Evolutionary conservation across 2,888 invertebrate genomes (phyloP).

Genomic region (Campoplex capitator): DNA sequence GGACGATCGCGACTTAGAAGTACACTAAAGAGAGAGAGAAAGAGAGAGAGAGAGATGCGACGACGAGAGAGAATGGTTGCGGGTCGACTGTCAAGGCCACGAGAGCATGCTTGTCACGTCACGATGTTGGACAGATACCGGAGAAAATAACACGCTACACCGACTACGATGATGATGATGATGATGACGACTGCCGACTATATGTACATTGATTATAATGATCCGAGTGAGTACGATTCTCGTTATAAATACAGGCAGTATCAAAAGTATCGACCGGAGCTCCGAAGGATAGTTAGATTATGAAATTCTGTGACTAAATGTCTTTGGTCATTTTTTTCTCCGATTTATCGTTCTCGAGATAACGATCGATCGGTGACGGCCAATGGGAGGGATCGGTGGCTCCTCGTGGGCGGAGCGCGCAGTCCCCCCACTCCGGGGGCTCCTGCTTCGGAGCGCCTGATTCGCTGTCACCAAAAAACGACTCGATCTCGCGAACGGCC

Average conservation of each 20-base stretch:
- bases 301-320: not conserved
- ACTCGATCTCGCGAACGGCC: not conserved
- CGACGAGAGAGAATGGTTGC: slow-evolving; percentile 63
- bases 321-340: not conserved
- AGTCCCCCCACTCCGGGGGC: not conserved
- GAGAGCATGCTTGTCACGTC: slow-evolving; percentile 78
- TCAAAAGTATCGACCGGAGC: not conserved
- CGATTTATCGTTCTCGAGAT: not conserved
- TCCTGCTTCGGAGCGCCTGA: not conserved
- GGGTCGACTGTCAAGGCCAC: slow-evolving; percentile 82
- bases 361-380: not conserved
- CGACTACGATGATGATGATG: slow-evolving; percentile 71
- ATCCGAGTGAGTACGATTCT: slow-evolving; percentile 73
- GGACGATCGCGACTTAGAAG: slow-evolving; percentile 60
- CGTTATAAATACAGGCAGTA: slow-evolving; percentile 19
- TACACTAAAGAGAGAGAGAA: not conserved
- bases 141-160: slow-evolving; percentile 75
- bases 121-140: slow-evolving; percentile 69
- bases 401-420: not conserved
- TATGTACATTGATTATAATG: slow-evolving; percentile 56
- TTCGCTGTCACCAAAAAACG: not conserved
- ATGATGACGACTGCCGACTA: slow-evolving; percentile 61
- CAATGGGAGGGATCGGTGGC: not conserved
- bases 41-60: slow-evolving; percentile 44
- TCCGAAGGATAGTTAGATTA: not conserved